Percentiles rank a stretch among this genome's conserved stretches.
These are phyloP conservation scores for Mormyrus proboscirostris DNA, from an alignment of 2,797 vertebrate species.

Conservation along the genomic window DNA sequence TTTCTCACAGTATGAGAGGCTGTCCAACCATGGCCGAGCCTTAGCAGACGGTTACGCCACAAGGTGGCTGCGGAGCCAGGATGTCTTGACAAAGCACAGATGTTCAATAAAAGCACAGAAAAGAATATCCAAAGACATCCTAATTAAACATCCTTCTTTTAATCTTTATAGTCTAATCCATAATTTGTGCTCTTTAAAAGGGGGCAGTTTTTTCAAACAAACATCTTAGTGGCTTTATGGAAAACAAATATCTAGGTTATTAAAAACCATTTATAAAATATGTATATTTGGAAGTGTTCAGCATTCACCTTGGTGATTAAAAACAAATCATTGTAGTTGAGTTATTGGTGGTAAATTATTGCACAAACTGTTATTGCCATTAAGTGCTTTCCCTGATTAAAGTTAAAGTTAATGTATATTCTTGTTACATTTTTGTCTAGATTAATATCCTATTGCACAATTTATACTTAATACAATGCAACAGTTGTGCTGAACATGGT, in stretches of 20 bases:
- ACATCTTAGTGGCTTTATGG: background rate
- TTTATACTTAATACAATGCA: background rate
- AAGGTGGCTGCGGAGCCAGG: background rate
- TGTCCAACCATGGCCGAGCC: background rate
- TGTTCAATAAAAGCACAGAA: background rate
- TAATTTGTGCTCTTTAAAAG: constrained; percentile 27
- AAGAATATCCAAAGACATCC: background rate
- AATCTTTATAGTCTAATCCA: constrained; percentile 27
- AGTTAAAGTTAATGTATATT: background rate
- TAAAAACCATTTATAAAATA: background rate
- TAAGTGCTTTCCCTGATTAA: background rate
- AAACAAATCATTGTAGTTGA: background rate
- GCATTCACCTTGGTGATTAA: background rate
- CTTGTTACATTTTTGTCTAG: background rate
- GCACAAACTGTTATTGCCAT: background rate
- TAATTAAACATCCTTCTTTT: background rate
- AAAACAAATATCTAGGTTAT: background rate
- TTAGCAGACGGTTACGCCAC: background rate
- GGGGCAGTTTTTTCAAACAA: background rate
- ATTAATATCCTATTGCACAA: background rate
- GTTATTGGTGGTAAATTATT: constrained; percentile 10
- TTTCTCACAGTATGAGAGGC: background rate
- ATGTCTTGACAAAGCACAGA: constrained; percentile 6
- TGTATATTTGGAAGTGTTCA: background rate
- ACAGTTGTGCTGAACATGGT: background rate